Conservation (phyloP, 2,888 invertebrate genomes). For the Campopleginae sp. region DNA sequence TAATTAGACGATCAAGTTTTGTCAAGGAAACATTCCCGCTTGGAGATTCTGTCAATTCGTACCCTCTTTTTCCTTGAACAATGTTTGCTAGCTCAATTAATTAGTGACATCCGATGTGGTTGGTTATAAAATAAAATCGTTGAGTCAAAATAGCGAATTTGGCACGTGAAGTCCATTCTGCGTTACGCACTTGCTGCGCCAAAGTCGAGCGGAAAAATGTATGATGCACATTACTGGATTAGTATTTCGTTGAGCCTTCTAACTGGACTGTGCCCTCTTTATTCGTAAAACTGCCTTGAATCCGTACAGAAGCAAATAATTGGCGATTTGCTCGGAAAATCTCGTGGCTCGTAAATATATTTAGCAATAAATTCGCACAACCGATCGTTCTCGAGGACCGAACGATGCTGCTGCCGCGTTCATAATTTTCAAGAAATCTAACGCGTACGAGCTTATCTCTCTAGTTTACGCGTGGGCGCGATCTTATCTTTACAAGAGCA, state of each 20-base stretch:
- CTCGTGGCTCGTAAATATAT: background rate
- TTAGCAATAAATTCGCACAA: background rate
- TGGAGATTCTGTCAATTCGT: background rate
- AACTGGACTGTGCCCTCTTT: background rate
- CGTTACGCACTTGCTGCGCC: background rate
- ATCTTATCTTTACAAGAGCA: conserved; percentile 11
- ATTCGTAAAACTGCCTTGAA: background rate
- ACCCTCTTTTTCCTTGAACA: background rate
- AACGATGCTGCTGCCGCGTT: background rate
- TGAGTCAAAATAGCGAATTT: background rate
- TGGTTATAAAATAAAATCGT: background rate
- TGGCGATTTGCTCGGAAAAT: background rate
- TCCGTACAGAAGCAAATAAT: background rate
- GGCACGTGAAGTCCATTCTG: background rate
- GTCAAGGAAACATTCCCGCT: background rate
- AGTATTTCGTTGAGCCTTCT: background rate
- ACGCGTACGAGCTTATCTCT: background rate
- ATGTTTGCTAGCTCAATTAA: background rate
- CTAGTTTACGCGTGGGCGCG: background rate
- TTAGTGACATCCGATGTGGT: background rate
- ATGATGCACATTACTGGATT: background rate
- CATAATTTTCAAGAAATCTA: background rate
- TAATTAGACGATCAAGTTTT: background rate
- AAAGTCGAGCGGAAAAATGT: background rate
- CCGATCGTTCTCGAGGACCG: background rate